Conservation (phyloP, 2,888 invertebrate genomes). For the Galeruca laticollis region DNA sequence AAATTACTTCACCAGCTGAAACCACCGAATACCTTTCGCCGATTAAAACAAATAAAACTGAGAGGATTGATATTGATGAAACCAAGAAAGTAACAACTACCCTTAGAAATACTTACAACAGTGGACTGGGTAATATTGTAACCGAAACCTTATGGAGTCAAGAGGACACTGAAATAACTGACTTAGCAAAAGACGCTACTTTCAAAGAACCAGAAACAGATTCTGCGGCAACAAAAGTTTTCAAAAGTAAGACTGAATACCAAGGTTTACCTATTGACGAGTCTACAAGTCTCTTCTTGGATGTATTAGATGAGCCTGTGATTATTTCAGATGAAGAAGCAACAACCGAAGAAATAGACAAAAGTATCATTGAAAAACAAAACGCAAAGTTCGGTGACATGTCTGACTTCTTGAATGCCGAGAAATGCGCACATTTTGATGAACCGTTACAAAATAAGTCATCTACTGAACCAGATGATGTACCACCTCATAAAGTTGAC, state of each 20-base stretch:
- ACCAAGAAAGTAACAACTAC: too few species aligned
- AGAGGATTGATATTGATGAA: too few species aligned
- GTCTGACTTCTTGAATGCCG: background rate
- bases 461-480: background rate
- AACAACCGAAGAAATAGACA: background rate
- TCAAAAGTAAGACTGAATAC: conserved; percentile 37
- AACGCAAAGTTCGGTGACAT: background rate
- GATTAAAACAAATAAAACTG: background rate
- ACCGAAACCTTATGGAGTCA: too few species aligned
- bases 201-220: background rate
- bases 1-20: background rate
- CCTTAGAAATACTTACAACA: background rate
- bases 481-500: conserved; percentile 41
- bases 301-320: conserved; percentile 58
- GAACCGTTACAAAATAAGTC: background rate
- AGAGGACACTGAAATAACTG: too few species aligned
- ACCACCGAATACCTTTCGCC: too few species aligned
- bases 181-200: too few species aligned
- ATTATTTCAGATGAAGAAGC: conserved; percentile 52
- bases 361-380: background rate
- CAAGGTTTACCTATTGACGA: conserved; percentile 56
- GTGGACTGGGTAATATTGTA: too few species aligned
- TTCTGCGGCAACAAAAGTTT: conserved; percentile 20
- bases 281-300: conserved; percentile 60
- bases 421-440: background rate